These are phyloP conservation scores for Ornithoptera alexandrae DNA, from an alignment of 2,888 invertebrate genomes.

Conservation along the genomic window DNA sequence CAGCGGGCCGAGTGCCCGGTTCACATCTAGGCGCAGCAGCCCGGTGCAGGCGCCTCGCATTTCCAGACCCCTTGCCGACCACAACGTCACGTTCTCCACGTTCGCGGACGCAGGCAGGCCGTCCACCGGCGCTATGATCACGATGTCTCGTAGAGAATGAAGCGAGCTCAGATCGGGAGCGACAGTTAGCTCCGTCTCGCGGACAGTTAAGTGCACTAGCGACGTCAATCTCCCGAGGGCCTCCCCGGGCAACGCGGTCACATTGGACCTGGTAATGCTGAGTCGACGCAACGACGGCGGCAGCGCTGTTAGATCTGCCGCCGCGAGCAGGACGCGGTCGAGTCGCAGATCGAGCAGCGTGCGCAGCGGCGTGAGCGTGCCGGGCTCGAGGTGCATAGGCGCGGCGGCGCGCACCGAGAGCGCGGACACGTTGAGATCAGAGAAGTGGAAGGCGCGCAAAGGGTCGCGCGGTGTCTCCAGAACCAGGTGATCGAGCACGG, in stretches of 20 bases:
- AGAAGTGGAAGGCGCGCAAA: slow-evolving; percentile 76
- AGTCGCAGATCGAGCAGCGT: slow-evolving; percentile 31
- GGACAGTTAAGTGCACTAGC: slow-evolving; percentile 29
- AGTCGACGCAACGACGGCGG: slow-evolving; percentile 32
- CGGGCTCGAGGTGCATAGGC: slow-evolving; percentile 11
- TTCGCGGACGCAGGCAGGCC: slow-evolving; percentile 28
- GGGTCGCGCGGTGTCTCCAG: slow-evolving; percentile 83
- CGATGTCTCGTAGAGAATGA: slow-evolving; percentile 28
- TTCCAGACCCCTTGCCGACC: slow-evolving; percentile 7
- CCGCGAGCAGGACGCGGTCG: slow-evolving; percentile 23
- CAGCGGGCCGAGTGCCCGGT: slow-evolving; percentile 22
- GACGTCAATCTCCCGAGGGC: slow-evolving; percentile 31
- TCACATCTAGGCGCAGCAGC: slow-evolving; percentile 28
- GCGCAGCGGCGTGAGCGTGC: slow-evolving; percentile 22
- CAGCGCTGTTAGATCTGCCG: slow-evolving; percentile 13
- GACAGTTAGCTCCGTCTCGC: slow-evolving; percentile 29
- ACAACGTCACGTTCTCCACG: slow-evolving; percentile 29
- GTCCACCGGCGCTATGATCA: slow-evolving; percentile 31
- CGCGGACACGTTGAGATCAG: slow-evolving; percentile 10
- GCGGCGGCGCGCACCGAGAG: slow-evolving; percentile 30
- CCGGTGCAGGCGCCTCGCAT: slow-evolving; percentile 31
- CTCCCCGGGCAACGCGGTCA: slow-evolving; percentile 18
- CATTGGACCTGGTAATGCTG: slow-evolving; percentile 31
- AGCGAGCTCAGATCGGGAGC: slow-evolving; percentile 30
- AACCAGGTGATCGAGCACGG: slow-evolving; percentile 79